Evolutionary conservation across 1,140 invertebrate genomes (phyloP), one percentile per base, ranked within the genome.

Genomic region (Schlechtendalia chinensis): DNA sequence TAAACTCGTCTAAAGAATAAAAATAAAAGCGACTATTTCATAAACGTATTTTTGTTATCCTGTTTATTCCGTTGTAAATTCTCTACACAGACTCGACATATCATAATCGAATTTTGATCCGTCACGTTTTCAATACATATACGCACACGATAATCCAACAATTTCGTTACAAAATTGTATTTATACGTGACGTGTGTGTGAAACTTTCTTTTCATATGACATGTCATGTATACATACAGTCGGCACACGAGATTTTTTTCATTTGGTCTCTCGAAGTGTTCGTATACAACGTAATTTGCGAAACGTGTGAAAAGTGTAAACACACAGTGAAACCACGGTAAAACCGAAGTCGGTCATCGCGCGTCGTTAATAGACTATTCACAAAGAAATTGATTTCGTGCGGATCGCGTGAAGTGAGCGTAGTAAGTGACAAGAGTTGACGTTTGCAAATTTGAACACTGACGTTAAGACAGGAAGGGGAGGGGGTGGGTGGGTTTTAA

Each of bases 121-220:
- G 22, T 69, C 67, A 27, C 67, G 67, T 69, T 69, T 69, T 50
- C 45, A 69, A 69, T 50, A 50, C 17, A 24, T 45, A 65, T 39
- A 47, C 1, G 24, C 0, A 47, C 22, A 39, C 3, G 32, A 47
- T 65, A 24, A 24, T 1, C 65, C n/a, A 69, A 69, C 47, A 67
- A 67, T 67, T 14, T 47, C 39, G 10, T 47, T 24, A 32, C 39
- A 39, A 24, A 50, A 69, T 27, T 24, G 14, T 24, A 27, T 27
- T 24, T 22, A 24, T 22, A 4, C 19, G 19, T 1, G 22, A 10
- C 14, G 22, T 16, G 14, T 39, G 12, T 8, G 22, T 50, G 22
- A 5, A 69, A 50, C 39, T 50, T 69, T 50, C 4, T 50, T 50
- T 39, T 69, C 0, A 5, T 69, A 69, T 11, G 11, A 50, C 8